These are phyloP conservation scores for Coenonympha arcania DNA, from an alignment of 2,888 invertebrate genomes.

Conservation along the genomic window DNA sequence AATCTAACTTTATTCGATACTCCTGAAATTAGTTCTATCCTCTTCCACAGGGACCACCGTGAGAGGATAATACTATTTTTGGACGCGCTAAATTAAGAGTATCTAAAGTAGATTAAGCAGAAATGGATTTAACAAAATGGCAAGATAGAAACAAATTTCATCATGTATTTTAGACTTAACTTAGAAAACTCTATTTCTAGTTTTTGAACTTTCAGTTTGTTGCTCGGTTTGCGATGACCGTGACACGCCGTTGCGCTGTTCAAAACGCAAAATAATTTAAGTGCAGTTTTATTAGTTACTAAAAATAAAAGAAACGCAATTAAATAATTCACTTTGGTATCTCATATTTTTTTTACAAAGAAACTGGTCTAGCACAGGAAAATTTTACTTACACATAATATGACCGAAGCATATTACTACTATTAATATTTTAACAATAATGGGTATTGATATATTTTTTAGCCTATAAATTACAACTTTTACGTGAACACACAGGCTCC, in stretches of 20 bases:
- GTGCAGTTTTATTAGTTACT: constrained; percentile 1
- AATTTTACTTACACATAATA: constrained; percentile 10
- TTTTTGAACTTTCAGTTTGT: too few relatives aligned
- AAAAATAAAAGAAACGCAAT: constrained; percentile 14
- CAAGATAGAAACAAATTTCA: too few relatives aligned
- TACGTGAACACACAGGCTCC: constrained; percentile 70
- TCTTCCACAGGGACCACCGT: too few relatives aligned
- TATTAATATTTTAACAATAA: constrained; percentile 11
- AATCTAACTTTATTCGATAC: too few relatives aligned
- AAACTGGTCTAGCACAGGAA: constrained; percentile 13
- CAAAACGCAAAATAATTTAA: background rate
- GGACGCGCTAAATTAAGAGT: too few relatives aligned
- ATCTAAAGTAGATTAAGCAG: too few relatives aligned
- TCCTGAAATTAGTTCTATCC: too few relatives aligned
- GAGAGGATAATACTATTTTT: too few relatives aligned
- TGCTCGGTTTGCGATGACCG: too few relatives aligned
- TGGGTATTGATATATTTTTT: constrained; percentile 21
- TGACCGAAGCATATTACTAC: constrained; percentile 3
- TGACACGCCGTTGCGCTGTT: background rate
- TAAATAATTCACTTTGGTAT: constrained; percentile 61
- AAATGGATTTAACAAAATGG: too few relatives aligned
- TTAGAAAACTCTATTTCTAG: too few relatives aligned
- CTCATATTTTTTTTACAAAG: constrained; percentile 40
- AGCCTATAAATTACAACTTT: constrained; percentile 43
- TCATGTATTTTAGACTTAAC: too few relatives aligned